A percentile compares a stretch with the other conserved stretches of the same genome.
These are phyloP conservation scores for Antennarius maculatus DNA, from an alignment of 2,797 vertebrate species.

Conservation along the genomic window DNA sequence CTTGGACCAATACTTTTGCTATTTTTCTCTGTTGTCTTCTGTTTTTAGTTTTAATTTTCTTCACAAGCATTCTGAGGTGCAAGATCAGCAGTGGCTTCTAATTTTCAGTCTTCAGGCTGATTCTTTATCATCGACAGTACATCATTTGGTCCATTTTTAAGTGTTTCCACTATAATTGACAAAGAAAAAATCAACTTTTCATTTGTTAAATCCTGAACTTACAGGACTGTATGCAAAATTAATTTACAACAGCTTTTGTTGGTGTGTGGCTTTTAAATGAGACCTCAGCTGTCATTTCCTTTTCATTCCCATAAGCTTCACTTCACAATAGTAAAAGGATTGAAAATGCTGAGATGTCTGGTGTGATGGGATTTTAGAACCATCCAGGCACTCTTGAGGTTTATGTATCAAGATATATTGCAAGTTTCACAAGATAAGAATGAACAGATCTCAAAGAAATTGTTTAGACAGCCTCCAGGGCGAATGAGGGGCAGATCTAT, in stretches of 20 bases:
- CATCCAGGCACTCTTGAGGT: conserved; percentile 36
- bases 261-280: conserved; percentile 13
- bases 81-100: conserved; percentile 48
- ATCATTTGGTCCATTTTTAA: conserved; percentile 2
- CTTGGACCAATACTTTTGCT: background rate
- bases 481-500: conserved; percentile 72
- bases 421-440: conserved; percentile 52
- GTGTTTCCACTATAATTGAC: background rate
- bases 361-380: conserved; percentile 47
- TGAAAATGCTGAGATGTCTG: conserved; percentile 54
- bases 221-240: background rate
- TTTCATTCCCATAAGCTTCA: conserved; percentile 42
- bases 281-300: conserved; percentile 17
- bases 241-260: background rate
- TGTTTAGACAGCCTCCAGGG: conserved; percentile 58
- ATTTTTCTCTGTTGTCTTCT: conserved; percentile 34
- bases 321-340: conserved; percentile 36
- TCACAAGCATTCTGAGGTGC: conserved; percentile 56
- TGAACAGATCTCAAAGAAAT: conserved; percentile 50
- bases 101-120: background rate
- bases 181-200: background rate
- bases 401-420: conserved; percentile 45
- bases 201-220: conserved; percentile 1
- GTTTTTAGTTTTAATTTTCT: conserved; percentile 37
- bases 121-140: conserved; percentile 41